phyloP scores from a whole-genome alignment of 2,113 vertebrate species.

The Antechinus flavipes region DNA sequence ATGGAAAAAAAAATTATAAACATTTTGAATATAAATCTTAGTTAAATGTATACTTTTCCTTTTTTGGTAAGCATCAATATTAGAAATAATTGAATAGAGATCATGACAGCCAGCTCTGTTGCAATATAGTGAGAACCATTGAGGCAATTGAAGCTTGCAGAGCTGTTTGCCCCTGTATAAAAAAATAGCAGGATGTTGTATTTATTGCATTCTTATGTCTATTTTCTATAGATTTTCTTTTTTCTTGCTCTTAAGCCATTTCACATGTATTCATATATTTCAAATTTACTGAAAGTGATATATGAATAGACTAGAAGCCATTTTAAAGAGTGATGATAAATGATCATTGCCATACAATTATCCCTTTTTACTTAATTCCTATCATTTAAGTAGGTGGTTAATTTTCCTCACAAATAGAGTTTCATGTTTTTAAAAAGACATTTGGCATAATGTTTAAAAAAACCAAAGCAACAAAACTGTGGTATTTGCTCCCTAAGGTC shows the following conservation, averaged over 20 bases:
- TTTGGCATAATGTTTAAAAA: slow-evolving; percentile 5
- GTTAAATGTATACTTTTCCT: background rate
- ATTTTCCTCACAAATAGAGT: slow-evolving; percentile 7
- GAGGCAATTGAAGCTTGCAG: background rate
- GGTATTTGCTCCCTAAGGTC: slow-evolving; percentile 86
- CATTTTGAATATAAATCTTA: background rate
- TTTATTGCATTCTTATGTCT: background rate
- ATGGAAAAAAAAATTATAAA: background rate
- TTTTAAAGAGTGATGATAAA: background rate
- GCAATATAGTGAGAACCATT: too few species aligned
- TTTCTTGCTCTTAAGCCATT: background rate
- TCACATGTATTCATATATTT: background rate
- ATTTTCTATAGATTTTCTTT: background rate
- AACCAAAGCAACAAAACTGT: background rate
- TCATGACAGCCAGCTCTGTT: background rate
- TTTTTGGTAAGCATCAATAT: background rate
- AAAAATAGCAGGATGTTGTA: background rate
- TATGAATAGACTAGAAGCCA: background rate
- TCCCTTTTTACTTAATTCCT: background rate
- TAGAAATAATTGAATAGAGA: background rate
- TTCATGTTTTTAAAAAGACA: background rate
- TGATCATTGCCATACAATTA: background rate
- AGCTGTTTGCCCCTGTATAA: background rate
- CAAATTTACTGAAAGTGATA: background rate
- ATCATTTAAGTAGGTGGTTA: background rate